Base-by-base conservation (phyloP, 2,888 invertebrate species). In the Ochropleura leucogaster region DNA sequence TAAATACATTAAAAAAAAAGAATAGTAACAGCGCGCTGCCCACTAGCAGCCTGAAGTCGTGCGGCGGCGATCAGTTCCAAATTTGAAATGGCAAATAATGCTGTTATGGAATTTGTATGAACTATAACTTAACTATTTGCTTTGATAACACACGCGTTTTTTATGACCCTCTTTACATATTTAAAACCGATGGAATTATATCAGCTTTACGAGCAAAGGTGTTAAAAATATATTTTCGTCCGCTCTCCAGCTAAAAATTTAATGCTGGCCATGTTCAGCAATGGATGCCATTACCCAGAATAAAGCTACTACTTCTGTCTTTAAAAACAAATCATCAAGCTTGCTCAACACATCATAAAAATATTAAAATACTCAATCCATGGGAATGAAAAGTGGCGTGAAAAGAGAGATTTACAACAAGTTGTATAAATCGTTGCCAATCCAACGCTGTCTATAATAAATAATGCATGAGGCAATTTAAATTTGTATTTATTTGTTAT, bases 401-500 rank as follows among this genome's bases (percentile, higher is more conserved):
- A 85, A 85, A 84, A 74, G 77, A 68, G 55, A 79, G 79, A 84
- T 87, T 86, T 84, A 89, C 75, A 71, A 77, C 84, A 71, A 66
- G 74, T 68, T 87, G 68, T 72, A 82, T 86, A 88, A 87, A 80
- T 83, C 65, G 77, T 72, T 80, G 72, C 66, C 75, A 75, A 74
- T 77, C 76, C 70, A 64, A 67, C 74, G 67, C 60, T 57, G 55
- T 66, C 72, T 59, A 18, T 67, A 59, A 74, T 85, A 82, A 77
- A 83, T 83, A 72, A 85, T 85, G 71, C 74, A 83, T 83, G 60
- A 82, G 74, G 77, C 75, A 79, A 85, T 89, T 87, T 84, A 80
- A 87, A 87, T 83, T 83, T 85, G 87, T 89, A 85, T 84, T 85
- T 86, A 88, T 90, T 80, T 87, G 73, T 75, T 80, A 78, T 74